These are phyloP conservation scores for Halocynthia roretzi DNA, from an alignment of 23 tunicate genomes.

Conservation along the genomic window DNA sequence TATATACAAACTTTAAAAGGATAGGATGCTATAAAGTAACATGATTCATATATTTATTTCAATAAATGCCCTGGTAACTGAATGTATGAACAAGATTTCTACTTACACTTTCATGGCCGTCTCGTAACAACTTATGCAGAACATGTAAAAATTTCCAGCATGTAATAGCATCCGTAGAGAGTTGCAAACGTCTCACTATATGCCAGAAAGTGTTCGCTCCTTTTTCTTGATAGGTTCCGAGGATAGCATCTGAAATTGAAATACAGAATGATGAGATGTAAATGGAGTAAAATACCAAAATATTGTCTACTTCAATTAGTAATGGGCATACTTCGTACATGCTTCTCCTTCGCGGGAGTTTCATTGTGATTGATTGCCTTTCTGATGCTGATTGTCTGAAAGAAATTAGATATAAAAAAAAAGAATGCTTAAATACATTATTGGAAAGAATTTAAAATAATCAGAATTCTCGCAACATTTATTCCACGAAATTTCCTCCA, in stretches of 20 bases:
- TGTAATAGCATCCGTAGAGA: constrained; percentile 65
- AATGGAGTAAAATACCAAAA: not conserved
- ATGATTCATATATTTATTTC: too few species aligned
- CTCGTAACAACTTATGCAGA: constrained; percentile 85
- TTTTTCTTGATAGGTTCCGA: constrained; percentile 84
- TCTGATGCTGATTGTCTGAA: constrained; percentile 68
- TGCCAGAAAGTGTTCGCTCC: constrained; percentile 83
- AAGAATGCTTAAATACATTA: too few species aligned
- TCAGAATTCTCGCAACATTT: too few species aligned
- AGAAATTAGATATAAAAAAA: too few species aligned
- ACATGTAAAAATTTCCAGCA: constrained; percentile 98
- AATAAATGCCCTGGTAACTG: too few species aligned
- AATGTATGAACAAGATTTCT: too few species aligned
- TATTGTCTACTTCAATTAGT: not conserved
- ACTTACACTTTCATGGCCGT: constrained; percentile 82
- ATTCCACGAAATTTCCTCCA: too few species aligned
- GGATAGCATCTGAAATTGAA: constrained; percentile 35
- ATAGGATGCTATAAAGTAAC: too few species aligned
- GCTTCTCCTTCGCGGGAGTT: constrained; percentile 95
- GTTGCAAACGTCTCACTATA: constrained; percentile 64
- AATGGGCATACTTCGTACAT: constrained; percentile 61
- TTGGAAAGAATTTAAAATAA: too few species aligned
- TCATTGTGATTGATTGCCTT: constrained; percentile 74
- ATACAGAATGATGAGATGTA: not conserved
- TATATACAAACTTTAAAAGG: too few species aligned